Percentiles rank a stretch among this genome's conserved stretches.
These are phyloP conservation scores for Lethrus apterus DNA, from an alignment of 1,140 invertebrate species.

Conservation along the genomic window DNA sequence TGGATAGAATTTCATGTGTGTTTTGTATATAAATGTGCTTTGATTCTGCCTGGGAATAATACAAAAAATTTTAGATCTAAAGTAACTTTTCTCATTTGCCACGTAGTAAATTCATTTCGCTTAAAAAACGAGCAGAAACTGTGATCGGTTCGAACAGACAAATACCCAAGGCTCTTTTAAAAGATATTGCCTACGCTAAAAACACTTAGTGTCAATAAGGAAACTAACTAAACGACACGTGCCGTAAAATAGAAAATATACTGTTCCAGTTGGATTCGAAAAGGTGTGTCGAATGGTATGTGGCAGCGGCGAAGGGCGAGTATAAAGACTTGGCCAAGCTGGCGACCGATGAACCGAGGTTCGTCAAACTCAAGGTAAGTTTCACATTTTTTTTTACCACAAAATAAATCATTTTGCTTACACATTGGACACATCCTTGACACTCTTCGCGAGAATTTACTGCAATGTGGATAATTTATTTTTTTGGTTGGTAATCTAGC, in stretches of 20 bases:
- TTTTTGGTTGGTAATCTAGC: neutral
- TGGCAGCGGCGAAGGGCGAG: slow-evolving; percentile 71
- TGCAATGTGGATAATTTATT: neutral
- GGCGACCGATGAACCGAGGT: slow-evolving; percentile 69
- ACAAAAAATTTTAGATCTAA: too few species aligned
- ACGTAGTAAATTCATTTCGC: too few species aligned
- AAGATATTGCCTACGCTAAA: neutral
- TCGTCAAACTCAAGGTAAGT: slow-evolving; percentile 75
- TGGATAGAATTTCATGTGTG: too few species aligned
- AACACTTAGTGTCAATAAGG: neutral
- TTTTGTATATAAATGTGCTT: too few species aligned
- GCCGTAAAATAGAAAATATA: slow-evolving; percentile 14
- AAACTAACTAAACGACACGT: neutral
- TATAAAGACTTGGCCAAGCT: slow-evolving; percentile 76
- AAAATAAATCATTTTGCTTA: slow-evolving; percentile 1
- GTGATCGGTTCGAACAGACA: too few species aligned
- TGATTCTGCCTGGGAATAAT: too few species aligned
- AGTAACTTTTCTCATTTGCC: too few species aligned
- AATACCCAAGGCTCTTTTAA: too few species aligned
- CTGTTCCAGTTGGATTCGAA: slow-evolving; percentile 51
- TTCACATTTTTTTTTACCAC: too few species aligned
- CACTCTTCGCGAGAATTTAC: neutral
- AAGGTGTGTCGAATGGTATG: slow-evolving; percentile 73
- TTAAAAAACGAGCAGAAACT: too few species aligned
- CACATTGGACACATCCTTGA: neutral